A percentile compares a stretch with the other conserved stretches of the same genome.
Evolutionary conservation across 2,797 vertebrate species (phyloP).

Genomic region (Enteromius trimaculatus): DNA sequence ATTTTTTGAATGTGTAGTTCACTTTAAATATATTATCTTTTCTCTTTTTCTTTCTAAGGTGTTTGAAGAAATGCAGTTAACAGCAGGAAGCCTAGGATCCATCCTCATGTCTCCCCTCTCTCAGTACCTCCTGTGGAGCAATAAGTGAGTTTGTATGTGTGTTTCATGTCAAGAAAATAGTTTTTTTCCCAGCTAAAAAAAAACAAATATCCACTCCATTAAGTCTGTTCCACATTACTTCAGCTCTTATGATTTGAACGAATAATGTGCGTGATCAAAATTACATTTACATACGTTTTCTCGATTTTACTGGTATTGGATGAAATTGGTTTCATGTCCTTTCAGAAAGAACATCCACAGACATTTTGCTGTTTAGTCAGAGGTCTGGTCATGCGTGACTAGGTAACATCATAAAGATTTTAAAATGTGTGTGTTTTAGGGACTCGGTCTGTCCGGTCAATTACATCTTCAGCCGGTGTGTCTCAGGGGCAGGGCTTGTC

Average conservation of each 20-base stretch:
- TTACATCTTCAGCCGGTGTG: constrained; percentile 68
- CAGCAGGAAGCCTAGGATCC: constrained; percentile 62
- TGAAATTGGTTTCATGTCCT: neutral
- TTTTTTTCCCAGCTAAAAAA: neutral
- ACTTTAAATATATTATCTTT: neutral
- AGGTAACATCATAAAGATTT: neutral
- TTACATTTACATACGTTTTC: neutral
- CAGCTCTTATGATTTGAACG: neutral
- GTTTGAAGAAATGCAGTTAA: constrained; percentile 73
- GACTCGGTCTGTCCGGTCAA: constrained; percentile 69
- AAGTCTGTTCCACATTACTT: neutral
- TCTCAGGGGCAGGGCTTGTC: constrained; percentile 71
- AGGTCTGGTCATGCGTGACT: neutral
- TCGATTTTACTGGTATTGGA: neutral
- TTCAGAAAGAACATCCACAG: neutral
- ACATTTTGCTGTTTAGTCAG: neutral
- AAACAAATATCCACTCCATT: neutral
- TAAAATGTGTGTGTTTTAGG: constrained; percentile 56
- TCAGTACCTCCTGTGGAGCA: constrained; percentile 71
- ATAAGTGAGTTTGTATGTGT: constrained; percentile 64
- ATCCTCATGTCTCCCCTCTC: constrained; percentile 78
- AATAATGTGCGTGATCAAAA: constrained; percentile 9
- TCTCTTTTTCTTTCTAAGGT: constrained; percentile 63
- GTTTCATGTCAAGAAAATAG: neutral
- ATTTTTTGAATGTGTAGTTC: neutral